Percentiles rank a stretch among this genome's conserved stretches.
These are phyloP conservation scores for Thaumatotibia leucotreta DNA, from an alignment of 1,140 invertebrate genomes.

Conservation along the genomic window DNA sequence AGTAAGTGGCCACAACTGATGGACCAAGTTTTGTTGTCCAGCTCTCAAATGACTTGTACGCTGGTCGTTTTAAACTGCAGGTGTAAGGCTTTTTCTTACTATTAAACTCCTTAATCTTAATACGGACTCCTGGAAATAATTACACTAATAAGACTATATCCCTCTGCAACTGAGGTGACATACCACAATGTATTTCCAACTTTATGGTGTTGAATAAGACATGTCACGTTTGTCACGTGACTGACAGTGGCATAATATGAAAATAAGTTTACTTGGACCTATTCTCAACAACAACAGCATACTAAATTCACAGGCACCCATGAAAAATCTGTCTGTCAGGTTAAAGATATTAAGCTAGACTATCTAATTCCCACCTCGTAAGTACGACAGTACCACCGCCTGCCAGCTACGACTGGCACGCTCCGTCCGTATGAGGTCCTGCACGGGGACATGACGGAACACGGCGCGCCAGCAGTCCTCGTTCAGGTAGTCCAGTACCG, in stretches of 20 bases:
- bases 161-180: too few species aligned
- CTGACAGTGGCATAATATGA: too few species aligned
- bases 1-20: neutral
- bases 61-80: neutral
- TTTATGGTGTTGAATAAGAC: too few species aligned
- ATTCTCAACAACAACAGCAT: too few species aligned
- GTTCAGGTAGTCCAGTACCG: neutral
- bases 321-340: too few species aligned
- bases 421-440: neutral
- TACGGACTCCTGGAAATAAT: neutral
- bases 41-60: neutral
- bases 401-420: neutral
- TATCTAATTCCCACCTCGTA: neutral
- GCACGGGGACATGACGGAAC: neutral
- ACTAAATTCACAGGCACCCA: too few species aligned
- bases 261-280: too few species aligned
- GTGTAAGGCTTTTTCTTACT: neutral
- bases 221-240: too few species aligned
- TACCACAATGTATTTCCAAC: too few species aligned
- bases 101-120: neutral
- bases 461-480: neutral
- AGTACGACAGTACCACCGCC: neutral
- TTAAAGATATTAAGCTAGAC: neutral
- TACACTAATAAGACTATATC: neutral
- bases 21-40: neutral